Conservation (phyloP, 2,888 invertebrate genomes). For the Euproctis similis region DNA sequence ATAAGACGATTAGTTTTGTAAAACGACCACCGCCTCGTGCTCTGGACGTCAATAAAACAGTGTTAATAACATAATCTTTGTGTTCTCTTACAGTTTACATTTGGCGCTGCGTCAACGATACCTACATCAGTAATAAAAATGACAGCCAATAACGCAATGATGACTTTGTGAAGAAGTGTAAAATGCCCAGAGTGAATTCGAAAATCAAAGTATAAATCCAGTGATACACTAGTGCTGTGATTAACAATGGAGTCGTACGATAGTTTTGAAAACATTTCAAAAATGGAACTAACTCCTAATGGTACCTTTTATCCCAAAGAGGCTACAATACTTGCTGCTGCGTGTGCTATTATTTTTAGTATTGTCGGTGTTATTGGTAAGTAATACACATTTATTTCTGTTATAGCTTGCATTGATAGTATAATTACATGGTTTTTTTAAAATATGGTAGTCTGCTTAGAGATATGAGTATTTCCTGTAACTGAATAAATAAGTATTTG, state of each 20-base stretch:
- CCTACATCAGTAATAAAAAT: conserved; percentile 9
- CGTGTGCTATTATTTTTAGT: conserved; percentile 86
- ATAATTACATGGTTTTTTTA: too few species aligned
- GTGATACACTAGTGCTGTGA: conserved; percentile 36
- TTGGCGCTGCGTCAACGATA: conserved; percentile 10
- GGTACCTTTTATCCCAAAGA: conserved; percentile 79
- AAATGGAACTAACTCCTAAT: conserved; percentile 36
- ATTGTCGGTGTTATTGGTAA: conserved; percentile 86
- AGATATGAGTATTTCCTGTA: too few species aligned
- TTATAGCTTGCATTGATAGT: too few species aligned
- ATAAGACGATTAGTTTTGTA: conserved; percentile 16
- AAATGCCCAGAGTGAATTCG: conserved; percentile 38
- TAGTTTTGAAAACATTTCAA: conserved; percentile 30
- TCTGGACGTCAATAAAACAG: conserved; percentile 11
- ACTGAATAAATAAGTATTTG: too few species aligned
- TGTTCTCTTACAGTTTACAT: conserved; percentile 36
- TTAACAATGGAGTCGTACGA: conserved; percentile 25
- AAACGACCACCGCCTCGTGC: conserved; percentile 28
- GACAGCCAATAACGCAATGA: conserved; percentile 10
- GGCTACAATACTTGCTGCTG: conserved; percentile 85
- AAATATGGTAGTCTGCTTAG: too few species aligned
- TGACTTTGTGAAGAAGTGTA: conserved; percentile 22
- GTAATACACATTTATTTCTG: too few species aligned
- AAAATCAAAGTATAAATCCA: conserved; percentile 28
- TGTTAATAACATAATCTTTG: conserved; percentile 20